A percentile compares a stretch with the other conserved stretches of the same genome.
Conservation (phyloP, 2,113 vertebrate genomes). For the Takifugu bimaculatus region DNA sequence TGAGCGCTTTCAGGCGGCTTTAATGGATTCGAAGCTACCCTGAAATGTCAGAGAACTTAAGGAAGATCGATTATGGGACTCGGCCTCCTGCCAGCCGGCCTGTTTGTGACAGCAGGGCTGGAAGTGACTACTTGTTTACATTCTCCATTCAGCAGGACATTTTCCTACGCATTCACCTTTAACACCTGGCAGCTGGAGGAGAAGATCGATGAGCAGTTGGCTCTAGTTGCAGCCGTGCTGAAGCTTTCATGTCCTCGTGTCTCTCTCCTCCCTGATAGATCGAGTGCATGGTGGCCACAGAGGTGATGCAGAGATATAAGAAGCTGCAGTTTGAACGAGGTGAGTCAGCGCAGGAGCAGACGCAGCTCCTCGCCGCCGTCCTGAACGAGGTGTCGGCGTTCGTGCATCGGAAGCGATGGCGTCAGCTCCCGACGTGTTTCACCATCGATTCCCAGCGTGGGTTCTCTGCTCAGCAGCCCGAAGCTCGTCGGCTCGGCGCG, state of each 20-base stretch:
- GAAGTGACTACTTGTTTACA: background rate
- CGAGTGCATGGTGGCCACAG: slow-evolving; percentile 93
- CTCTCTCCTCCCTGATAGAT: slow-evolving; percentile 74
- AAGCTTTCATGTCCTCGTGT: background rate
- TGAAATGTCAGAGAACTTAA: no score
- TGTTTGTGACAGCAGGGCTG: background rate
- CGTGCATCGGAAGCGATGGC: background rate
- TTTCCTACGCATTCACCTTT: no score
- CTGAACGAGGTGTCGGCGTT: background rate
- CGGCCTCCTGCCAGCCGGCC: no score
- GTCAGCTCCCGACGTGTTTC: slow-evolving; percentile 1
- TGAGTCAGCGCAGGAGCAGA: slow-evolving; percentile 62
- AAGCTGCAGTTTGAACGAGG: slow-evolving; percentile 97
- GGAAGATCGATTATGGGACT: no score
- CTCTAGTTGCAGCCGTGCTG: no score
- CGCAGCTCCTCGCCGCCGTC: background rate
- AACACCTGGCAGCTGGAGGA: no score
- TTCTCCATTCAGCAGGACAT: no score
- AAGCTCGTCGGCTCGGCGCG: background rate
- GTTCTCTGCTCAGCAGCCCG: slow-evolving; percentile 5
- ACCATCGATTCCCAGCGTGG: slow-evolving; percentile 4
- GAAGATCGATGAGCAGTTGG: no score
- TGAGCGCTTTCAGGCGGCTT: no score
- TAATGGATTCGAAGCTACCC: no score
- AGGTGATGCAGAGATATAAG: slow-evolving; percentile 96